Evolutionary conservation across 1,140 invertebrate genomes (phyloP).

Genomic region (Atta colombica): DNA sequence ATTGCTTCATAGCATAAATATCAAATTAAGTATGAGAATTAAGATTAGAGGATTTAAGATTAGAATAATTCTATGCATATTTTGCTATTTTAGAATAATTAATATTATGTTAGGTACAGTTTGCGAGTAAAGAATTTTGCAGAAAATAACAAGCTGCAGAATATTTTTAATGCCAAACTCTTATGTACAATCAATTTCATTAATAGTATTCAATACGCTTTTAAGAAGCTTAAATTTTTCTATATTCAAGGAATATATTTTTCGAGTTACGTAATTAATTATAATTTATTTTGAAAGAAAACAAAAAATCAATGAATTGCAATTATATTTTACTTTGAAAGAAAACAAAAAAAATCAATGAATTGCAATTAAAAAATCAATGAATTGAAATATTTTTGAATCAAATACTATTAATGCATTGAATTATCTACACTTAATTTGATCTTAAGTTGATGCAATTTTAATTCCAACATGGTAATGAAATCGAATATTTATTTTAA

Average conservation of each 20-base stretch:
- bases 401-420: background rate
- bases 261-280: background rate
- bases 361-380: background rate
- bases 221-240: background rate
- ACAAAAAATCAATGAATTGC: background rate
- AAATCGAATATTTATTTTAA: background rate
- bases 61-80: background rate
- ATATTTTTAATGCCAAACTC: slow-evolving; percentile 1
- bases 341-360: background rate
- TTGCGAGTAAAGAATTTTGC: background rate
- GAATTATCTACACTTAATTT: background rate
- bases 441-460: background rate
- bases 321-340: background rate
- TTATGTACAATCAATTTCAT: background rate
- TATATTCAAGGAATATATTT: background rate
- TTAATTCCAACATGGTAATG: background rate
- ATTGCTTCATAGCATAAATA: background rate
- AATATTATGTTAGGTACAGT: background rate
- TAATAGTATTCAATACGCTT: background rate
- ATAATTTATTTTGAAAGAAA: background rate
- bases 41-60: background rate
- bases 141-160: slow-evolving; percentile 1
- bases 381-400: background rate
- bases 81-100: background rate
- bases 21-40: slow-evolving; percentile 8